Evolutionary conservation across 2,113 vertebrate species (phyloP).

Genomic region (Columba janthina): DNA sequence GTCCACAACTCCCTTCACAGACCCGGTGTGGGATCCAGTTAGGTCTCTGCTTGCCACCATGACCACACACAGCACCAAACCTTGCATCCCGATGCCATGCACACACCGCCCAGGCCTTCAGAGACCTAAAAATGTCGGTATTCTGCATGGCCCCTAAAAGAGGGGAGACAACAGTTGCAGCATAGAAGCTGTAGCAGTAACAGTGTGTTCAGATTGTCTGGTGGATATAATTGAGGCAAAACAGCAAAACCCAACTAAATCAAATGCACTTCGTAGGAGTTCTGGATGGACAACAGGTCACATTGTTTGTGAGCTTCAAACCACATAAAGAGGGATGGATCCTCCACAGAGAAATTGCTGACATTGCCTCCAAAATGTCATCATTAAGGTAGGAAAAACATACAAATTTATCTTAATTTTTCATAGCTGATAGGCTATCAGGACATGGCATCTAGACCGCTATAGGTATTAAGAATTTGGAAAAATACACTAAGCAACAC

Average conservation of each 20-base stretch:
- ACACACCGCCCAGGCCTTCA: neutral
- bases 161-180: neutral
- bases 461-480: neutral
- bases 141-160: neutral
- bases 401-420: neutral
- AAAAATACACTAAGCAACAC: too few species aligned
- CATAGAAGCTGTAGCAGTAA: neutral
- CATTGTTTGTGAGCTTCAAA: neutral
- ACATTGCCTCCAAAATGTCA: neutral
- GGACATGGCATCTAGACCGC: neutral
- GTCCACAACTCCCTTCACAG: neutral
- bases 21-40: neutral
- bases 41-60: neutral
- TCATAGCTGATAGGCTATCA: neutral
- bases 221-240: neutral
- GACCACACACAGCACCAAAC: neutral
- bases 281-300: neutral
- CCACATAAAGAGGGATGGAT: neutral
- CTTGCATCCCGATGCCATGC: neutral
- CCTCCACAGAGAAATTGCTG: neutral
- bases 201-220: neutral
- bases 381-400: neutral
- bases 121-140: neutral
- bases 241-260: neutral
- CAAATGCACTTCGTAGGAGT: neutral